phyloP scores from a whole-genome alignment of 2,797 vertebrate species.

The Paramormyrops hopkinsi region DNA sequence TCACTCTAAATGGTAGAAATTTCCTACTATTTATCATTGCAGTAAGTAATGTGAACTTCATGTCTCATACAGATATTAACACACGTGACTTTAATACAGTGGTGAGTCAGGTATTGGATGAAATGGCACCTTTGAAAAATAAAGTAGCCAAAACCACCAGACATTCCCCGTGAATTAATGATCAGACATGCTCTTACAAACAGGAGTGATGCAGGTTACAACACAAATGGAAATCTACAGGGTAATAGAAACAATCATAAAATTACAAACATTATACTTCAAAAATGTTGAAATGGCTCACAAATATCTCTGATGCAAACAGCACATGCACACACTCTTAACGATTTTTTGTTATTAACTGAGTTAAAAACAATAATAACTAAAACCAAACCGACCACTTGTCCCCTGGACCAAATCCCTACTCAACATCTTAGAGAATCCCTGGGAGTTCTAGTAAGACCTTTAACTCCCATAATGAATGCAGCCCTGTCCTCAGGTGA shows the following conservation, averaged over 20 bases:
- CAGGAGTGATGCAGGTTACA: neutral
- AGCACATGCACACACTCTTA: neutral
- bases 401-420: too few species aligned
- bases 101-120: neutral
- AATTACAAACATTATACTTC: neutral
- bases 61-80: neutral
- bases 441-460: too few species aligned
- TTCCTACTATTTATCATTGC: neutral
- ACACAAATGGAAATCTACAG: neutral
- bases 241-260: neutral
- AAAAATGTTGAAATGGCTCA: neutral
- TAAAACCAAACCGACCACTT: too few species aligned
- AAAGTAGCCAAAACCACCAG: neutral
- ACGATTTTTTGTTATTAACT: neutral
- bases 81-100: neutral
- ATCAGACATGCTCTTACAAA: neutral
- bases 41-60: neutral
- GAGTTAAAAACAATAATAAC: too few species aligned
- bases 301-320: neutral
- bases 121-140: neutral
- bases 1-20: neutral
- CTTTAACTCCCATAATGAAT: too few species aligned
- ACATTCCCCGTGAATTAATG: neutral
- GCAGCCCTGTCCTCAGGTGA: too few species aligned
- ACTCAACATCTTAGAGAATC: too few species aligned